Evolutionary conservation across 2,888 invertebrate species (phyloP).

Genomic region (Mamestra brassicae): DNA sequence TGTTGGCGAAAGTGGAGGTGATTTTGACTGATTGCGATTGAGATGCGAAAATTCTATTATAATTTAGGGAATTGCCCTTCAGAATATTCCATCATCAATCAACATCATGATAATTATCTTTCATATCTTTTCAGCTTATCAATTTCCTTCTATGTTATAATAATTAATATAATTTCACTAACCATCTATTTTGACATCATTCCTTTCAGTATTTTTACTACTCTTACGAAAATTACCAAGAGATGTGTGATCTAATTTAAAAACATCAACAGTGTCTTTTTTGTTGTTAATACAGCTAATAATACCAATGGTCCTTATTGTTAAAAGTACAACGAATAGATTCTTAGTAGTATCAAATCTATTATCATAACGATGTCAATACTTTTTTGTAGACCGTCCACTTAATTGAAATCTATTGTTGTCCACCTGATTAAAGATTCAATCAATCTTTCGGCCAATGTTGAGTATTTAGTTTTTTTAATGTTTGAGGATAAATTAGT

Average conservation of each 20-base stretch:
- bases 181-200: background rate
- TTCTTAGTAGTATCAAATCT: constrained; percentile 24
- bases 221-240: background rate
- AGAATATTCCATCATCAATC: too few species aligned
- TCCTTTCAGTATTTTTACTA: too few species aligned
- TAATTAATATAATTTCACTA: background rate
- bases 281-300: background rate
- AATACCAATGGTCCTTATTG: background rate
- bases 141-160: background rate
- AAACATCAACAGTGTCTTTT: background rate
- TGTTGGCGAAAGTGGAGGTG: too few species aligned
- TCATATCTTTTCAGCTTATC: background rate
- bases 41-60: too few species aligned
- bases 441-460: constrained; percentile 45
- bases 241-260: background rate
- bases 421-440: constrained; percentile 44
- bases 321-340: constrained; percentile 20
- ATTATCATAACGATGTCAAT: constrained; percentile 44
- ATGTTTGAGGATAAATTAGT: constrained; percentile 21
- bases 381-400: constrained; percentile 43
- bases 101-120: too few species aligned
- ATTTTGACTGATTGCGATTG: too few species aligned
- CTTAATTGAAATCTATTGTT: constrained; percentile 58
- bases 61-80: too few species aligned
- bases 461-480: constrained; percentile 25